A percentile compares a stretch with the other conserved stretches of the same genome.
Conservation (phyloP, 2,888 invertebrate species). For the Erpobdella octoculata region DNA sequence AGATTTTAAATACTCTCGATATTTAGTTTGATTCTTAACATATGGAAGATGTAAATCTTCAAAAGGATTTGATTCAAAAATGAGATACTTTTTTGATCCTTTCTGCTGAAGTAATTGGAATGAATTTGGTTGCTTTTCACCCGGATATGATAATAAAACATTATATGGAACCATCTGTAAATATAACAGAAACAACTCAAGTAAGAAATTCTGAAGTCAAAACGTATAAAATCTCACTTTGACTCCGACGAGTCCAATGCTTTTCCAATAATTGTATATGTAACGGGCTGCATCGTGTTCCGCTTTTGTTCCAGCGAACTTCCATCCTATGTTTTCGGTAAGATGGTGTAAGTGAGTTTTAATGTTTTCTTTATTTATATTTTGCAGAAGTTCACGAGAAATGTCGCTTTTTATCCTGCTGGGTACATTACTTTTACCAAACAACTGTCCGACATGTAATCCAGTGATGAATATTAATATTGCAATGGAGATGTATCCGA, state of each 20-base stretch:
- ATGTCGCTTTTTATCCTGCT: background rate
- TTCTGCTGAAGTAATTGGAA: conserved; percentile 1
- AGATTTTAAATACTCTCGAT: conserved; percentile 41
- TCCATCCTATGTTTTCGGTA: conserved; percentile 18
- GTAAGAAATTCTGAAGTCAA: background rate
- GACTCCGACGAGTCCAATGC: conserved; percentile 15
- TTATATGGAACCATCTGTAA: conserved; percentile 22
- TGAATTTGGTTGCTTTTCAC: conserved; percentile 8
- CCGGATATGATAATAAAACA: conserved; percentile 23
- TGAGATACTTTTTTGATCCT: background rate
- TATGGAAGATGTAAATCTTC: background rate
- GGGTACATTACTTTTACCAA: no score
- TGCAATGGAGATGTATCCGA: no score
- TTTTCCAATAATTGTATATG: conserved; percentile 13
- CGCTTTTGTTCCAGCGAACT: conserved; percentile 19
- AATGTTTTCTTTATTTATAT: conserved; percentile 12
- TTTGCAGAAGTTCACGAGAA: background rate
- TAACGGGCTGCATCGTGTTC: conserved; percentile 13
- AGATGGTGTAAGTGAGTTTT: conserved; percentile 9
- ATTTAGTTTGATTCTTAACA: conserved; percentile 14
- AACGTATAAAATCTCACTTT: background rate
- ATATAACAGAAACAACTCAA: background rate
- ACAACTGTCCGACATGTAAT: no score
- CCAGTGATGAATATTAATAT: no score
- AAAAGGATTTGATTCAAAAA: conserved; percentile 7